phyloP scores from a whole-genome alignment of 2,888 invertebrate species.

The Ophioninae sp. region DNA sequence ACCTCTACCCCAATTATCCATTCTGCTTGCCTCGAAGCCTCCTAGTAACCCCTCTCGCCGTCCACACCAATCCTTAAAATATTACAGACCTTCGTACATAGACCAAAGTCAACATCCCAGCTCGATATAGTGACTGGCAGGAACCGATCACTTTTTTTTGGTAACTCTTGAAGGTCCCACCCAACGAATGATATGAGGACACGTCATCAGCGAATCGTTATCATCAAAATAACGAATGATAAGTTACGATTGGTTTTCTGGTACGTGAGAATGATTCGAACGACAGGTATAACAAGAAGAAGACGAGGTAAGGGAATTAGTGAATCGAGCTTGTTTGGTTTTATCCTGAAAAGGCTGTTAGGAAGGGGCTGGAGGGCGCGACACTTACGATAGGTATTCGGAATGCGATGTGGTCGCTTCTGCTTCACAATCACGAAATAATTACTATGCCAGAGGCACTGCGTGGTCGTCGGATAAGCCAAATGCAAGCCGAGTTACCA shows the following conservation, averaged over 20 bases:
- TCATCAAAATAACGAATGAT: background rate
- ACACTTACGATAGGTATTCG: slow-evolving; percentile 58
- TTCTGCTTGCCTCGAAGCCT: too few relatives aligned
- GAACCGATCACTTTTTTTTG: too few relatives aligned
- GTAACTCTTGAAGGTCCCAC: too few relatives aligned
- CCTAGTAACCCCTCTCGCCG: too few relatives aligned
- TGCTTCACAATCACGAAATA: slow-evolving; percentile 61
- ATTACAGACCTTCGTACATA: too few relatives aligned
- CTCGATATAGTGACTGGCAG: too few relatives aligned
- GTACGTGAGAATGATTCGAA: slow-evolving; percentile 37
- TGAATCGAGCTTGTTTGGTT: slow-evolving; percentile 21
- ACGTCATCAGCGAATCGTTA: background rate
- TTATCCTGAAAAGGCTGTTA: slow-evolving; percentile 18
- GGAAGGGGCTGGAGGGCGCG: slow-evolving; percentile 25
- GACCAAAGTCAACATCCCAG: too few relatives aligned
- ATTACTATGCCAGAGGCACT: slow-evolving; percentile 59
- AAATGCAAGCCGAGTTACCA: slow-evolving; percentile 61
- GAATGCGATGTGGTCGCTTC: slow-evolving; percentile 44
- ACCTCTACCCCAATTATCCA: too few relatives aligned
- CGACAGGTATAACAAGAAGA: slow-evolving; percentile 46
- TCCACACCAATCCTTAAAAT: too few relatives aligned
- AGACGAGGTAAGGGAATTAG: slow-evolving; percentile 18
- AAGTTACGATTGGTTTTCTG: slow-evolving; percentile 5
- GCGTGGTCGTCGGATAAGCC: slow-evolving; percentile 59
- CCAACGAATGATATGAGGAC: too few relatives aligned